Conservation (phyloP, 1,140 invertebrate genomes). For the Gryllus bimaculatus region DNA sequence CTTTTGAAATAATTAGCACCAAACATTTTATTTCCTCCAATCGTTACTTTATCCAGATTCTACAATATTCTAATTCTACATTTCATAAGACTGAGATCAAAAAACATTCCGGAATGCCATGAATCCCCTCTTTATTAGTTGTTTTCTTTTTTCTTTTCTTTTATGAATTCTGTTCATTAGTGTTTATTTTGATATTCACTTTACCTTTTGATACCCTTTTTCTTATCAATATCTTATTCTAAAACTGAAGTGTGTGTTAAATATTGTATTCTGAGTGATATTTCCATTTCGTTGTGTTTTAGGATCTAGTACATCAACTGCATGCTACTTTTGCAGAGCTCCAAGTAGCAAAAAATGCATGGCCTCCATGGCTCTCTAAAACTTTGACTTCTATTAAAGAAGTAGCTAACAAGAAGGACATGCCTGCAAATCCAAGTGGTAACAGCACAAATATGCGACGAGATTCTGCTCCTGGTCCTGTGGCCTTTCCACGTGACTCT, state of each 20-base stretch:
- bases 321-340: slow-evolving; percentile 72
- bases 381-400: slow-evolving; percentile 67
- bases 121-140: too few relatives aligned
- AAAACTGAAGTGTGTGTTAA: background rate
- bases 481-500: slow-evolving; percentile 9
- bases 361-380: slow-evolving; percentile 83
- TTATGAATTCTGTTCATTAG: too few relatives aligned
- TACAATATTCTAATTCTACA: too few relatives aligned
- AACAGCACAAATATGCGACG: slow-evolving; percentile 5
- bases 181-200: too few relatives aligned
- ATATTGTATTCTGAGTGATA: background rate
- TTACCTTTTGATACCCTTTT: too few relatives aligned
- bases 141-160: too few relatives aligned
- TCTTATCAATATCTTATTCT: too few relatives aligned
- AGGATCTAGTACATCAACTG: slow-evolving; percentile 89
- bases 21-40: too few relatives aligned
- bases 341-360: slow-evolving; percentile 63
- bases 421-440: background rate
- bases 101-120: too few relatives aligned
- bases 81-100: too few relatives aligned
- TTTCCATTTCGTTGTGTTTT: slow-evolving; percentile 17
- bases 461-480: slow-evolving; percentile 17
- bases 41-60: too few relatives aligned
- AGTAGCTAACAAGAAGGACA: slow-evolving; percentile 38
- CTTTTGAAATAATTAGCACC: too few relatives aligned